These are phyloP conservation scores for Mormyrus lacerda DNA, from an alignment of 2,113 vertebrate genomes.

Conservation along the genomic window DNA sequence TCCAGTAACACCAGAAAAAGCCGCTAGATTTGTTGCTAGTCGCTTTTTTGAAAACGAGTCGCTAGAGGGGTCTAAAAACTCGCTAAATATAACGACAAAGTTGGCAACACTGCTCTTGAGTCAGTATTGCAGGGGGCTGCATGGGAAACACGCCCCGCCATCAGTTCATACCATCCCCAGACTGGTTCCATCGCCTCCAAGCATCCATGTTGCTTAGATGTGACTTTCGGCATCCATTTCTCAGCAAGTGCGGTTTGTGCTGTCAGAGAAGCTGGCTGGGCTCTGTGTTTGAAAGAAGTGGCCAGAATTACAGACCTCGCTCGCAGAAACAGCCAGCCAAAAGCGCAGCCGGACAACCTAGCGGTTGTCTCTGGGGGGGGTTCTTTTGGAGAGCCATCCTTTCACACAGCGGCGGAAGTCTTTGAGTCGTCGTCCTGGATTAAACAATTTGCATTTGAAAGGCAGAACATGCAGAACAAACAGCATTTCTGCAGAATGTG, in stretches of 20 bases:
- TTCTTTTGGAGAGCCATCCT: background rate
- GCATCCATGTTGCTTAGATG: background rate
- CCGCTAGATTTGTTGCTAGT: too few relatives aligned
- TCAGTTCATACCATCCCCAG: background rate
- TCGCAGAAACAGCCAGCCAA: background rate
- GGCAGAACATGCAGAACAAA: background rate
- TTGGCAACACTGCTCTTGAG: background rate
- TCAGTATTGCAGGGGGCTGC: background rate
- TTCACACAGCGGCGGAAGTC: background rate
- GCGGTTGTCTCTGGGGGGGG: background rate
- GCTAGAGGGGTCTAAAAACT: too few relatives aligned
- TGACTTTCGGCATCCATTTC: background rate
- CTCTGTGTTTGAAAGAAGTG: background rate
- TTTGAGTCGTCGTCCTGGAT: background rate
- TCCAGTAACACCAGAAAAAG: too few relatives aligned
- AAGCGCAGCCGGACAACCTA: background rate
- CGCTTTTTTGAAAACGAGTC: too few relatives aligned
- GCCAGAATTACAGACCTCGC: background rate
- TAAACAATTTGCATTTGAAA: background rate
- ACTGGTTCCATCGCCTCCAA: background rate
- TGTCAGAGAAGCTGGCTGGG: background rate
- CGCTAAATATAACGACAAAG: too few relatives aligned
- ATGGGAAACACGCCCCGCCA: background rate
- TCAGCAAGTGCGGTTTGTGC: background rate
- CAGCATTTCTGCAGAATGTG: background rate